phyloP scores from a whole-genome alignment of 2,888 invertebrate genomes.

The Nymphalis c-album region DNA sequence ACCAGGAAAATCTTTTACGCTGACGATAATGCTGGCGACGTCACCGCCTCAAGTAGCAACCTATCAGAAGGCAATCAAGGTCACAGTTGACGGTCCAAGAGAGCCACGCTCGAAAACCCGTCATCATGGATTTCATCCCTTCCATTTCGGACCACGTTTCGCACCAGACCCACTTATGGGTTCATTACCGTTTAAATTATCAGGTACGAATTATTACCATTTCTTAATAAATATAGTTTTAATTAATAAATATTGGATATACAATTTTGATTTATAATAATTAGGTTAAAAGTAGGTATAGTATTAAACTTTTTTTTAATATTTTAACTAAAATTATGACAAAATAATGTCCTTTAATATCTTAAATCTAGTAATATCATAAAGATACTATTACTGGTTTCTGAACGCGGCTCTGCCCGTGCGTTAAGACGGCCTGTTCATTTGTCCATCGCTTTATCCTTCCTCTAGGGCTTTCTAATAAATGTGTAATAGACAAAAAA shows the following conservation, averaged over 20 bases:
- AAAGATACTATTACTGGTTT: too few species aligned
- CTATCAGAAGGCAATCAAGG: conserved; percentile 99
- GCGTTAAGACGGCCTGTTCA: too few species aligned
- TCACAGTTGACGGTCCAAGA: conserved; percentile 99
- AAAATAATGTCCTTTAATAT: too few species aligned
- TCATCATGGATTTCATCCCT: conserved; percentile 93
- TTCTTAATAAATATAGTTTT: not conserved
- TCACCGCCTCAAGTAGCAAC: conserved; percentile 97
- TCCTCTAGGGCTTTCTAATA: too few species aligned
- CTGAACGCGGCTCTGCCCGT: too few species aligned
- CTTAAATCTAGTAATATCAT: too few species aligned
- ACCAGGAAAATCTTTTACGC: conserved; percentile 97
- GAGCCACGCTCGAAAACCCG: conserved; percentile 97
- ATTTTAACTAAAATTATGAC: too few species aligned
- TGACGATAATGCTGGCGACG: conserved; percentile 97
- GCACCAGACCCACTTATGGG: conserved; percentile 90
- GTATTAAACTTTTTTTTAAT: too few species aligned
- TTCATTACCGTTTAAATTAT: conserved; percentile 90
- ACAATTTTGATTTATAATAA: too few species aligned
- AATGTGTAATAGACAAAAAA: too few species aligned
- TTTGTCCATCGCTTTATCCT: too few species aligned
- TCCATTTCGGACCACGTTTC: conserved; percentile 93
- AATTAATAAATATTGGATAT: not conserved
- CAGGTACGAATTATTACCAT: conserved; percentile 82
- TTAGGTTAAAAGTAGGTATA: too few species aligned